Percentiles rank a stretch among this genome's conserved stretches.
Evolutionary conservation across 2,113 vertebrate genomes (phyloP).

Genomic region (Passer montanus): DNA sequence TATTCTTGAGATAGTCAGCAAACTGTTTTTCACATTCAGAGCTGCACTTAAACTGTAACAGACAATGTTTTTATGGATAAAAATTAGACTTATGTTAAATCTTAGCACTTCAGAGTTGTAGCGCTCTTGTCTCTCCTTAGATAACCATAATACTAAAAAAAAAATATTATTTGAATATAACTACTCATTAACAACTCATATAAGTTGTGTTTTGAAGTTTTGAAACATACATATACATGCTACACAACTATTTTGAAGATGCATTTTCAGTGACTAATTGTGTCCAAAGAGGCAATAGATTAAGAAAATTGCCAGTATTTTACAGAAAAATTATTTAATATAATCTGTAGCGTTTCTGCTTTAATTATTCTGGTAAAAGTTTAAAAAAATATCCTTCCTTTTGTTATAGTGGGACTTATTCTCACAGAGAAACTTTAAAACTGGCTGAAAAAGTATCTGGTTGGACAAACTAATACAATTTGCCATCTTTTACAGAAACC

Average conservation of each 20-base stretch:
- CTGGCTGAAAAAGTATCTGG: neutral
- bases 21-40: neutral
- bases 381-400: neutral
- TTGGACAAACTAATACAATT: neutral
- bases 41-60: neutral
- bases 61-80: neutral
- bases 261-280: neutral
- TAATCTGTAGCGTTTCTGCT: neutral
- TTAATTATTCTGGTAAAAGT: neutral
- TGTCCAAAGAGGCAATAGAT: neutral
- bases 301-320: neutral
- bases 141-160: neutral
- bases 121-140: neutral
- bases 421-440: neutral
- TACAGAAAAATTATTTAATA: neutral
- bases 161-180: neutral
- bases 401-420: neutral
- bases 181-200: neutral
- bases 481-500: neutral
- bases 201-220: neutral
- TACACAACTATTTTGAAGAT: neutral
- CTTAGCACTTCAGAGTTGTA: neutral
- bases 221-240: neutral
- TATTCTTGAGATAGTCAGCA: neutral
- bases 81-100: neutral